Base-by-base conservation (phyloP, 2,113 vertebrate genomes). In the Acanthochromis polyacanthus region DNA sequence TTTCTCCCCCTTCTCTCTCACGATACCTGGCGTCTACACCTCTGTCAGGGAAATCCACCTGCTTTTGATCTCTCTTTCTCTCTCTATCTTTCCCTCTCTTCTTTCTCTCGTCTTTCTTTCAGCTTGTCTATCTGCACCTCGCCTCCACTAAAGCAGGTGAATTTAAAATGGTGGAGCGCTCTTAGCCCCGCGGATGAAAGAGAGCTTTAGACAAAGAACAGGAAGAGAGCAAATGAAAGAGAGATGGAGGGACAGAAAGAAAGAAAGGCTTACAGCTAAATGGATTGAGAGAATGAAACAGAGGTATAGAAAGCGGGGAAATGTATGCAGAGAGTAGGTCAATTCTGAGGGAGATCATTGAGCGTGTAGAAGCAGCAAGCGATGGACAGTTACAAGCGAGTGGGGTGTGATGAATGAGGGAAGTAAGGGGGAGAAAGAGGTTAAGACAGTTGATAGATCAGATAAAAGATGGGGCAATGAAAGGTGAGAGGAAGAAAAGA, bases 171-270 rank as follows among this genome's bases (percentile, higher is more conserved):
- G 84, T 53, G 78, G 61, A 82, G 74, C 78, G 36, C 88, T 88
- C 78, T 81, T 82, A 91, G 88, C 82, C 80, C 67, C 63, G 12
- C 5, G 68, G 89, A 94, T 93, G 89, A 93, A 93, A 94, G 91
- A 71, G 80, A 75, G 87, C 86, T 91, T 90, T 90, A 88, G 88
- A 91, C 89, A 92, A 93, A 94, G 85, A 88, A 80, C 64, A 75
- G 83, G 53, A 56, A 51, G 73, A 66, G 71, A 58, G 70, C 32
- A 19, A 86, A 87, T 88, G 84, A 88, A 89, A 86, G 85, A 77
- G 87, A 43, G 74, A 82, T 68, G 0, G 38, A 63, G 71, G 38
- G 69, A 12, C 32, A 55, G 72, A 58, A 59, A 79, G 67, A 74
- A 51, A 75, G 71, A 77, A 67, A 80, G 79, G 71, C 46, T 71